Evolutionary conservation across 2,113 vertebrate genomes (phyloP), one percentile per base, ranked within the genome.

Genomic region (Phalacrocorax aristotelis): DNA sequence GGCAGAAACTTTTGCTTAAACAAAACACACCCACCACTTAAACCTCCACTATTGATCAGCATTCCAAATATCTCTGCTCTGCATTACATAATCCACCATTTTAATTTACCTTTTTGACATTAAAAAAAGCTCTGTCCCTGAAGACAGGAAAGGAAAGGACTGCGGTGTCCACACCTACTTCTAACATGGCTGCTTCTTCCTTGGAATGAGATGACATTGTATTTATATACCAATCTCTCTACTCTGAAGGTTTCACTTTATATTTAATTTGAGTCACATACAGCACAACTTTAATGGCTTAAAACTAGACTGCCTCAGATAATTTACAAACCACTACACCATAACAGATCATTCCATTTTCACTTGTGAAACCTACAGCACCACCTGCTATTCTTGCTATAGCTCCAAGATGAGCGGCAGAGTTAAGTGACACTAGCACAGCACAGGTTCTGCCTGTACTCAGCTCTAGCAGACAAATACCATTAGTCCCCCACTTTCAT

Each of bases 281-380:
- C 20, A 36, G 32, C 29, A 57, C 38, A 95, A 82, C 34, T 58
- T 82, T 81, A 92, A 96, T 90, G 83, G 60, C 40, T 96, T 92
- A 83, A 87, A 97, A 86, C 85, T 20, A 87, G 55, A 93, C 85
- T 52, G 78, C 60, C 68, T 76, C 11, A 90, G 85, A 81, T 83
- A 85, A 96, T 91, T 93, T 96, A 94, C 79, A 95, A 93, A 78
- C 75, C 60, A 89, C 75, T 65, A 57, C 48, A 82, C 42, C 75
- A 29, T 44, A 95, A 76, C 65, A 95, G 84, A 69, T 69, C 93
- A 94, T 76, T 93, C 87, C 81, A 87, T 97, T 95, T 91, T 94
- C 81, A 87, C 87, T 89, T 89, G 54, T 1, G 1, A 93, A 94
- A 95, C 17, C 74, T 69, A 69, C 64, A 95, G 70, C 83, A 89